Conservation (phyloP, 2,888 invertebrate species). For the Helleia helle region DNA sequence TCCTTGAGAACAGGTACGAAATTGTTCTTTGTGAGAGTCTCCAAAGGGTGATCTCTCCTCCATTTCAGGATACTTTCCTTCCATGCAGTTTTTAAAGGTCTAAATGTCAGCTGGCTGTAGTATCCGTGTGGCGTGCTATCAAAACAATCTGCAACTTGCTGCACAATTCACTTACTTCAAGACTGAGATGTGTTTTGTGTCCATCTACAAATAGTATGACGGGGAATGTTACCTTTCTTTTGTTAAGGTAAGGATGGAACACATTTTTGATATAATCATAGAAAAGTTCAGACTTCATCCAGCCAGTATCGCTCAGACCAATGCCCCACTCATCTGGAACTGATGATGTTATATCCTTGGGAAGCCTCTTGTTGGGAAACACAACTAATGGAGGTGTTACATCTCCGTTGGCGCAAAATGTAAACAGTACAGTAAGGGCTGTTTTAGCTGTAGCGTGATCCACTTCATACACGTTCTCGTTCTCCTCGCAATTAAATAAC, state of each 20-base stretch:
- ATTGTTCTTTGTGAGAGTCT: slow-evolving; percentile 3
- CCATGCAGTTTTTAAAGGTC: slow-evolving; percentile 1
- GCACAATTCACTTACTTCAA: slow-evolving; percentile 2
- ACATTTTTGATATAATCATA: slow-evolving; percentile 6
- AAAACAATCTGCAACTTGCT: slow-evolving; percentile 1
- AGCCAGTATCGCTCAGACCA: background rate
- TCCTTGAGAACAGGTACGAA: slow-evolving; percentile 2
- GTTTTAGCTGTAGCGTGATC: background rate
- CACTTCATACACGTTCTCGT: background rate
- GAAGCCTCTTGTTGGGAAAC: background rate
- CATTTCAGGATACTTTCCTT: background rate
- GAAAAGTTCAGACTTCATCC: slow-evolving; percentile 1
- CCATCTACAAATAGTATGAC: slow-evolving; percentile 1
- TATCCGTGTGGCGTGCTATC: background rate
- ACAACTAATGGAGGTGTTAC: slow-evolving; percentile 1
- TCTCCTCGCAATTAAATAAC: background rate
- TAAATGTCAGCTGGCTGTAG: background rate
- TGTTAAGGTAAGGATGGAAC: slow-evolving; percentile 1
- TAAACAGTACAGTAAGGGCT: background rate
- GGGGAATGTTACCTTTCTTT: background rate
- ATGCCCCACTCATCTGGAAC: background rate
- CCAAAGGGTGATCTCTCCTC: background rate
- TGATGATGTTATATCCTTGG: background rate
- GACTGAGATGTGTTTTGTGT: background rate
- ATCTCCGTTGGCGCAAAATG: slow-evolving; percentile 4